Evolutionary conservation across 2,888 invertebrate species (phyloP).

Genomic region (Netelia fuscicornis): DNA sequence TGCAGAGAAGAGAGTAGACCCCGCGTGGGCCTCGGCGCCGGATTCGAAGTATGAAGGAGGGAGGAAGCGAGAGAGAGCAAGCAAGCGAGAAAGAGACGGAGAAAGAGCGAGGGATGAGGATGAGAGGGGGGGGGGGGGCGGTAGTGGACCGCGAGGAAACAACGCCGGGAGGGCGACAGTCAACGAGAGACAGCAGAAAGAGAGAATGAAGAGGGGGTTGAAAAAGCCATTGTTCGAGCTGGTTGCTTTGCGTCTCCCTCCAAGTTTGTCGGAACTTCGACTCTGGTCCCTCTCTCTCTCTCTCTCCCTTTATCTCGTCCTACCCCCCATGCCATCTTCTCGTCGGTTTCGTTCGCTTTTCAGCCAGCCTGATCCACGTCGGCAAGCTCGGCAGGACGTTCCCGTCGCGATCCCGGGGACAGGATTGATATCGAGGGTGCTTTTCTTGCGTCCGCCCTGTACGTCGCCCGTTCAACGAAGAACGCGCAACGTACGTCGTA

Average conservation of each 20-base stretch:
- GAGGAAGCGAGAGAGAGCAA: constrained; percentile 49
- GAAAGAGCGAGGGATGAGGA: constrained; percentile 52
- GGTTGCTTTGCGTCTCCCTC: constrained; percentile 71
- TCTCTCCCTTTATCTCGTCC: constrained; percentile 15
- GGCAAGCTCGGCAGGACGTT: constrained; percentile 71
- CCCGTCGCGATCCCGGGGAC: constrained; percentile 63
- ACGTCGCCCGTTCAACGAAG: constrained; percentile 59
- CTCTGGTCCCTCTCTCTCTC: constrained; percentile 64
- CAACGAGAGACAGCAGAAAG: constrained; percentile 64
- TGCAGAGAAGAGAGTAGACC: constrained; percentile 67
- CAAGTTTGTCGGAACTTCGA: constrained; percentile 80
- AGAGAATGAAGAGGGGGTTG: constrained; percentile 67
- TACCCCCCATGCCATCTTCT: constrained; percentile 14
- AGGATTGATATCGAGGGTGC: constrained; percentile 75
- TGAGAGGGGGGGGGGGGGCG: background rate
- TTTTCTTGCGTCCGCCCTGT: constrained; percentile 68
- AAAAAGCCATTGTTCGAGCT: constrained; percentile 79
- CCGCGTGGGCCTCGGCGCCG: constrained; percentile 45
- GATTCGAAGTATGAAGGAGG: constrained; percentile 55
- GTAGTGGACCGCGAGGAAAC: constrained; percentile 32
- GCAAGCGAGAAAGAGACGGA: constrained; percentile 53
- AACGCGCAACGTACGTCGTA: constrained; percentile 26
- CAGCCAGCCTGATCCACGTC: constrained; percentile 65
- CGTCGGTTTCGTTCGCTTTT: constrained; percentile 50
- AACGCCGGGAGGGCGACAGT: constrained; percentile 64